Conservation (phyloP, 2,113 vertebrate species). For the Lonchura striata region DNA sequence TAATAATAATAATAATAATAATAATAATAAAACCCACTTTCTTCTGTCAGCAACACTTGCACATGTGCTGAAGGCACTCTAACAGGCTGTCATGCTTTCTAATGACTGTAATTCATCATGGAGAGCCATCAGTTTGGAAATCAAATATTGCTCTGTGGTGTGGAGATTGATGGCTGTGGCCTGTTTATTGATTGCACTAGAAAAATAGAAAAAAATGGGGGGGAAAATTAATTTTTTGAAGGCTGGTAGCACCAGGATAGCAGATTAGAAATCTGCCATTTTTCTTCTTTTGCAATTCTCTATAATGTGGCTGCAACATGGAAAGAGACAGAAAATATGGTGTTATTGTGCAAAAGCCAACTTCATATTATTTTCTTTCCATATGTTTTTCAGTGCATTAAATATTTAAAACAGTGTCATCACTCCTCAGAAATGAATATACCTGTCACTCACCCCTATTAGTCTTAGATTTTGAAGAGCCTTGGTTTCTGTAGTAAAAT, state of each 20-base stretch:
- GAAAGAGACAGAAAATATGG: constrained; percentile 21
- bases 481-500: neutral
- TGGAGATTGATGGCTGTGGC: constrained; percentile 63
- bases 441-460: constrained; percentile 10
- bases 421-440: neutral
- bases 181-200: constrained; percentile 61
- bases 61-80: constrained; percentile 12
- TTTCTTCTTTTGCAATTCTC: neutral
- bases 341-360: constrained; percentile 19
- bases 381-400: constrained; percentile 35
- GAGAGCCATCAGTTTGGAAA: constrained; percentile 56
- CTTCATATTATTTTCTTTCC: constrained; percentile 44
- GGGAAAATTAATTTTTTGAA: neutral
- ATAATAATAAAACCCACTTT: neutral
- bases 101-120: constrained; percentile 75
- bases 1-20: neutral
- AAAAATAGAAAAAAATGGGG: neutral
- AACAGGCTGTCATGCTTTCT: constrained; percentile 42
- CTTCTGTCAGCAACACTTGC: constrained; percentile 15
- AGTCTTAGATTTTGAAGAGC: neutral
- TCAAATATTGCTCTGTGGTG: constrained; percentile 52
- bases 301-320: neutral
- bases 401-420: constrained; percentile 40
- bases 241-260: neutral
- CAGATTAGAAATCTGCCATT: neutral